Base-by-base conservation (phyloP, 2,888 invertebrate species). In the Pheosia gnoma region DNA sequence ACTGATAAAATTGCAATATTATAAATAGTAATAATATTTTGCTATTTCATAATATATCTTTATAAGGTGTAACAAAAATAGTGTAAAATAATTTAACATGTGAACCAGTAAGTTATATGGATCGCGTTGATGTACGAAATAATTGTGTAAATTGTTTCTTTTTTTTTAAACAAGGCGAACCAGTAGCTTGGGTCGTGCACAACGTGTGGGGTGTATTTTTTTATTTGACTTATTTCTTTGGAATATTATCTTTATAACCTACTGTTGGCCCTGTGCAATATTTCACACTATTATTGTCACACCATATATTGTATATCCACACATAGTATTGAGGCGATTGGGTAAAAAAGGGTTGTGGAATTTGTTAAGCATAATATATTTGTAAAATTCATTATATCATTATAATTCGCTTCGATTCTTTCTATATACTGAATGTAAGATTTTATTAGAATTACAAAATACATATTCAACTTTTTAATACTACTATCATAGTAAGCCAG, bases 301-400 rank as follows among this genome's bases (percentile, higher is more conserved):
- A 25, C 25, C 2, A 25, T 25, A 25, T 25, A n/a, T 74, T 77
- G 77, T 74, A 65, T 77, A 81, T 83, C 80, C 83, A 78, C 77
- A 81, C 87, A 88, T 88, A 89, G 83, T 87, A 88, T 84, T 72
- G 79, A 80, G 74, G 82, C 81, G 84, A 83, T 86, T 89, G 90
- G 89, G 88, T 91, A 91, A 86, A 80, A 52, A 88, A 88, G 87
- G 90, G 93, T 93, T 94, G 92, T 93, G 92, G 88, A 84, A 87
- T 86, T 89, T 87, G 88, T 86, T 90, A 91, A 85, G 83, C 83
- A 83, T 93, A 88, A 90, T 86, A 87, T 51, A 51, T 25, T 47
- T 47, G n/a, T 25, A 86, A 84, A 84, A 86, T 82, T 82, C 82
- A 81, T 25, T 25, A 25, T 81, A 75, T 77, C 76, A 79, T 84